Conservation (phyloP, 2,797 vertebrate genomes). For the Cichlasoma orientale region DNA sequence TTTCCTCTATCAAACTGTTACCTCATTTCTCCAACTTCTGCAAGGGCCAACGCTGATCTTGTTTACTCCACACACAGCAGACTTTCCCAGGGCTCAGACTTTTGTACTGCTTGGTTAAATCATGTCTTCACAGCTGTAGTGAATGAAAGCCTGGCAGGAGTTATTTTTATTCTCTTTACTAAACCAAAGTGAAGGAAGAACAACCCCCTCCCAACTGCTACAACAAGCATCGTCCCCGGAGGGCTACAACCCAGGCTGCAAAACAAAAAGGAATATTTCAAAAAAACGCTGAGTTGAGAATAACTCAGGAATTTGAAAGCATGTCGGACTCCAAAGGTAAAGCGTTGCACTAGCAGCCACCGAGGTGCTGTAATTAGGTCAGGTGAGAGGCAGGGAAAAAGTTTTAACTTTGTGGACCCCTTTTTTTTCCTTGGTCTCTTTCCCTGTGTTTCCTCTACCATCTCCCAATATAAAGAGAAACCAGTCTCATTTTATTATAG, state of each 20-base stretch:
- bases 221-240: constrained; percentile 67
- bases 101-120: constrained; percentile 48
- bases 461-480: background rate
- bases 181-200: constrained; percentile 70
- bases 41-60: constrained; percentile 41
- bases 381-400: constrained; percentile 59
- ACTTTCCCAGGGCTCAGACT: constrained; percentile 47
- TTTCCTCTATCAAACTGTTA: constrained; percentile 3
- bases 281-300: constrained; percentile 59
- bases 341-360: constrained; percentile 39
- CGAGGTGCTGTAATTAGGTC: constrained; percentile 74
- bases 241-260: constrained; percentile 69
- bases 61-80: constrained; percentile 37
- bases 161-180: constrained; percentile 72
- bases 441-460: background rate
- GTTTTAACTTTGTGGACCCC: constrained; percentile 54
- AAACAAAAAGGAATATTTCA: constrained; percentile 74
- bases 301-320: constrained; percentile 69
- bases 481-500: background rate
- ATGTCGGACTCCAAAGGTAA: constrained; percentile 68
- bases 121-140: constrained; percentile 58
- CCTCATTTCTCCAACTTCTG: constrained; percentile 7
- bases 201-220: constrained; percentile 55
- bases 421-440: constrained; percentile 26
- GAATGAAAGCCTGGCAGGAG: constrained; percentile 66